These are phyloP conservation scores for Drosophila leontia DNA, from an alignment of 1,140 invertebrate genomes.

Conservation along the genomic window DNA sequence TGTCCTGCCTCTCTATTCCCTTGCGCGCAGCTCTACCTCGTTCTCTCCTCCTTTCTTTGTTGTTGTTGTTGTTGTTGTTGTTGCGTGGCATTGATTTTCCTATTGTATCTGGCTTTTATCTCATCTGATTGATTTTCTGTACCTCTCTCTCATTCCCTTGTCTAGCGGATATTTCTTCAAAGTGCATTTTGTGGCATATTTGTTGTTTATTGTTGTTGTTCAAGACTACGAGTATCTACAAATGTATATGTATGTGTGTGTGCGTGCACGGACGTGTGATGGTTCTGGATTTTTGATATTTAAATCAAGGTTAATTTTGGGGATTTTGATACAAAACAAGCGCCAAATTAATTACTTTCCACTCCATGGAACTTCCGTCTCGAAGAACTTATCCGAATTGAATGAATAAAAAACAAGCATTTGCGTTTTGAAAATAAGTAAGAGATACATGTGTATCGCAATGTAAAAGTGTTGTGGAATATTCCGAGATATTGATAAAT, in stretches of 20 bases:
- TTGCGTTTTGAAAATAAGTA: not conserved
- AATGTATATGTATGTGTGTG: constrained; percentile 33
- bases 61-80: constrained; percentile 1
- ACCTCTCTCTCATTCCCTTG: not conserved
- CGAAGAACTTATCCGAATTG: not conserved
- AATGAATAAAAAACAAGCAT: constrained; percentile 5
- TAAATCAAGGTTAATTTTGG: constrained; percentile 12
- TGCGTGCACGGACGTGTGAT: constrained; percentile 37
- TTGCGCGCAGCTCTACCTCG: not conserved
- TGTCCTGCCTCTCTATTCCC: not conserved
- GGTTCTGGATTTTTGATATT: not conserved
- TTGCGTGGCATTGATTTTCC: constrained; percentile 9
- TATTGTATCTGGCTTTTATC: not conserved
- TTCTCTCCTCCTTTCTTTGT: not conserved
- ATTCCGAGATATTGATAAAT: not conserved
- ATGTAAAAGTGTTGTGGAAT: constrained; percentile 3
- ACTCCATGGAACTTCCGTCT: not conserved
- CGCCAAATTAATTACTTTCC: not conserved
- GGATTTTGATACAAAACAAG: constrained; percentile 47
- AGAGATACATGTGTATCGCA: not conserved
- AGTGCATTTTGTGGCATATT: constrained; percentile 20
- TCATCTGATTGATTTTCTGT: constrained; percentile 4
- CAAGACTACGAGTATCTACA: constrained; percentile 42
- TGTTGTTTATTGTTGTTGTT: constrained; percentile 14
- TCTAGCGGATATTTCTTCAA: constrained; percentile 10